These are phyloP conservation scores for Eupithecia vulgata DNA, from an alignment of 2,888 invertebrate species.

Conservation along the genomic window DNA sequence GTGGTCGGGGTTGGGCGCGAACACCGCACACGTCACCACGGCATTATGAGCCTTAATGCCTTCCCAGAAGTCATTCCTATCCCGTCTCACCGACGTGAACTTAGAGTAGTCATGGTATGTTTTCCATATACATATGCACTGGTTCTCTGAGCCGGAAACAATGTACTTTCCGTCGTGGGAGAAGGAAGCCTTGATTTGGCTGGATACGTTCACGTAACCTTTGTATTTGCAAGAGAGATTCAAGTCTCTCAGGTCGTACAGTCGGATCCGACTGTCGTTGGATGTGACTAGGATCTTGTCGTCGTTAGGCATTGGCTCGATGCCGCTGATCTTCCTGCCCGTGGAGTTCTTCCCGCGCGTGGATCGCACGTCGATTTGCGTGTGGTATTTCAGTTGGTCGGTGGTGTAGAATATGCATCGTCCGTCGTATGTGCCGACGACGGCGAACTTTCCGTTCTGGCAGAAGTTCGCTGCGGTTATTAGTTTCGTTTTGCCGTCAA, in stretches of 20 bases:
- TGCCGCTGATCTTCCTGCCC: slow-evolving; percentile 97
- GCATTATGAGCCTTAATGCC: slow-evolving; percentile 94
- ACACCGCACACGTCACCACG: slow-evolving; percentile 98
- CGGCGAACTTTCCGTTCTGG: slow-evolving; percentile 98
- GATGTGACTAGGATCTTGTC: slow-evolving; percentile 98
- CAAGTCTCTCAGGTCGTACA: slow-evolving; percentile 97
- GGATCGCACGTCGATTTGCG: slow-evolving; percentile 97
- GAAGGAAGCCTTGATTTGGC: slow-evolving; percentile 98
- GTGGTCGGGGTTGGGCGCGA: slow-evolving; percentile 97
- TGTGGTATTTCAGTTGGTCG: slow-evolving; percentile 98
- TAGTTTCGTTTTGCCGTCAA: slow-evolving; percentile 95
- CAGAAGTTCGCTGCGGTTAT: slow-evolving; percentile 99
- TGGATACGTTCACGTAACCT: slow-evolving; percentile 95
- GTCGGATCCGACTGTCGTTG: slow-evolving; percentile 97
- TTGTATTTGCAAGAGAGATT: slow-evolving; percentile 98
- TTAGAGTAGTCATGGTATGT: slow-evolving; percentile 98
- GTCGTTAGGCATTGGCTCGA: slow-evolving; percentile 97
- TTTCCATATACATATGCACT: slow-evolving; percentile 99
- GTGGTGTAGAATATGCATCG: slow-evolving; percentile 99
- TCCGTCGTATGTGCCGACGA: slow-evolving; percentile 99
- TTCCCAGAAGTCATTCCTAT: slow-evolving; percentile 99
- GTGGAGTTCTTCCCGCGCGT: slow-evolving; percentile 97
- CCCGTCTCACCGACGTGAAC: slow-evolving; percentile 94
- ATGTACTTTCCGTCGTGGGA: slow-evolving; percentile 99
- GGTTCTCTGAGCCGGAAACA: slow-evolving; percentile 98